Base-by-base conservation (phyloP, 1,140 invertebrate genomes). In the Drosophila orena region DNA sequence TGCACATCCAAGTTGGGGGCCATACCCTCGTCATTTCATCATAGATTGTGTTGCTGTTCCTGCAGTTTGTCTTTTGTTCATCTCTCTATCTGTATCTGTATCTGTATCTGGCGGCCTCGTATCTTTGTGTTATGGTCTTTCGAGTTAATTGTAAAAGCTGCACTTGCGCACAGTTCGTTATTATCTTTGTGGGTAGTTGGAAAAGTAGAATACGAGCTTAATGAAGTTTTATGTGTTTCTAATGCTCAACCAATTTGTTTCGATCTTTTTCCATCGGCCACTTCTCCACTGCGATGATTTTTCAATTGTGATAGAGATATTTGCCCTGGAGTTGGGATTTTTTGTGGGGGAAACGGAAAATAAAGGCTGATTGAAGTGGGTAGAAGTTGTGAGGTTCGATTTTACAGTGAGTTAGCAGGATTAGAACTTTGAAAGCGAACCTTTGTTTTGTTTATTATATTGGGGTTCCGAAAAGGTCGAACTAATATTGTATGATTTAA, bases 181-280 rank as follows among this genome's bases (percentile, higher is more conserved):
- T 49, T 70, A 70, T 35, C 43, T 35, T 27, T 40, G 27, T 35
- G 27, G 43, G 24, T 40, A 47, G 42, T 38, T 68, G 42, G 53
- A 40, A 71, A 53, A 59, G 34, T 50, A 70, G 68, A 69, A 68
- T 73, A 69, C 76, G 46, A 69, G 54, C 75, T 77, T 88, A 88
- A 88, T 84, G 76, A 88, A 88, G 84, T 84, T 89, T 88, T 88
- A 88, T 88, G 83, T 60, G 59, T 88, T 88, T 89, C 77, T 84
- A 89, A 89, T 89, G 81, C 58, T 42, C 68, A 55, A 56, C 62
- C 85, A 88, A 89, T 88, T 85, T 84, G 84, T 76, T 76, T 56
- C 53, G 35, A 65, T 56, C 53, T 44, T 43, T 12, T 22, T 22
- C 38, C 24, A 22, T 34, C 20, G 8, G 38, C 68, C 42, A 5